Base-by-base conservation (phyloP, 2,113 vertebrate species). In the Smithornis capensis region DNA sequence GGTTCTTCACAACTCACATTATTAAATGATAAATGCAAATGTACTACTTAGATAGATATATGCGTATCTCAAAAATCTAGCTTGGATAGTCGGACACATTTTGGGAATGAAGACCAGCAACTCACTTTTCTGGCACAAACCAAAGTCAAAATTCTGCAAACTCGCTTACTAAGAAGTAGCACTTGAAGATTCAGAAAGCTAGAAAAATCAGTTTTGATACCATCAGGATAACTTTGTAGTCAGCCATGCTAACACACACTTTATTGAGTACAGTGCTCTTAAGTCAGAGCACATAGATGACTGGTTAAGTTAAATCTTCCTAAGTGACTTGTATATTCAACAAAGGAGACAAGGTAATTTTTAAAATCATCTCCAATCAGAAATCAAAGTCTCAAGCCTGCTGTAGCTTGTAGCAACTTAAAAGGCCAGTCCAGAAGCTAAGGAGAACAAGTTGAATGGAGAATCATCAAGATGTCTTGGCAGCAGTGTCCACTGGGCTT, bases 131-230 rank as follows among this genome's bases (percentile, higher is more conserved):
- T 28, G 37, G 28, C 59, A 38, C 13, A 59, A 70, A 78, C 16
- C 52, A 62, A 83, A 50, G 59, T 44, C 9, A 28, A 79, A 87
- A 70, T 78, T 63, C 33, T 38, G 29, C 52, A 55, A 12, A 8
- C 3, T 38, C 0, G 0, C 11, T 77, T 55, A 55, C 19, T 38
- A 42, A 37, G 50, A 65, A 62, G 14, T 6, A 21, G 25, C 19
- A 74, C 22, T 1, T 56, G 55, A 70, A 69, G 53, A 70, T 23
- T 49, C 3, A 7, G 12, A 64, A 80, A 56, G 35, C 13, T 23
- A 83, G 31, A 81, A 76, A 83, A 63, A 55, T 3, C 29, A 47
- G n/a, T 19, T 81, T 29, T 60, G 70, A 50, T 73, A 22, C 12
- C 28, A 16, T 37, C 25, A 33, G 14, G 49, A 50, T 9, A 67